Evolutionary conservation across 1,140 invertebrate species (phyloP).

Genomic region (Chrysoperla carnea): DNA sequence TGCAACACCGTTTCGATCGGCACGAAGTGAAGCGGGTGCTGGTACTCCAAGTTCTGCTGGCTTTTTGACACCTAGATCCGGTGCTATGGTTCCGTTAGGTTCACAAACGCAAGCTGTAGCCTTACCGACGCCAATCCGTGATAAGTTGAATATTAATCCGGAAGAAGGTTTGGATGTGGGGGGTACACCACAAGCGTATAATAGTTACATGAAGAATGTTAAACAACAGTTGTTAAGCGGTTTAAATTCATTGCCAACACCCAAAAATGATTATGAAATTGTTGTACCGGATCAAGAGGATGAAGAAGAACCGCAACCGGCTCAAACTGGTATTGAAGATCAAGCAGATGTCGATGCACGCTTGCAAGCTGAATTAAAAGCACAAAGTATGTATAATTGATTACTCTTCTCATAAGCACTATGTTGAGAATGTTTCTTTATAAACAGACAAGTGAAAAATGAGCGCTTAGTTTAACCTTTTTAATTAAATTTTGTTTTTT

Average conservation of each 20-base stretch:
- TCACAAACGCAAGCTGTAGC: constrained; percentile 11
- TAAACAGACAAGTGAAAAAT: too few relatives aligned
- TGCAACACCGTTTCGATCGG: constrained; percentile 73
- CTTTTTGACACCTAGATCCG: constrained; percentile 28
- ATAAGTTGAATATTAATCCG: constrained; percentile 90
- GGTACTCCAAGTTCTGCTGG: constrained; percentile 26
- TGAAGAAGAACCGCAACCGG: constrained; percentile 28
- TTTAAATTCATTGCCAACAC: constrained; percentile 64
- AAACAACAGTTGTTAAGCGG: constrained; percentile 59
- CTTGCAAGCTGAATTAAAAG: constrained; percentile 37
- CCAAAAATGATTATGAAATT: constrained; percentile 97
- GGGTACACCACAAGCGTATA: constrained; percentile 41
- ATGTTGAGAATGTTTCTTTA: too few relatives aligned
- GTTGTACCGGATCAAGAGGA: constrained; percentile 81
- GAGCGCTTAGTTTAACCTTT: too few relatives aligned
- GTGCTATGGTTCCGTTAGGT: constrained; percentile 20
- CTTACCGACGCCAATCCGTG: constrained; percentile 54
- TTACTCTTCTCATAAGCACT: constrained; percentile 3
- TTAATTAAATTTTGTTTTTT: too few relatives aligned
- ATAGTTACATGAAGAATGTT: constrained; percentile 39
- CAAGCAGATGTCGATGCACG: constrained; percentile 80
- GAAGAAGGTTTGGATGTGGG: constrained; percentile 55
- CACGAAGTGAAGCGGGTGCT: constrained; percentile 20
- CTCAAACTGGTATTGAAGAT: constrained; percentile 45
- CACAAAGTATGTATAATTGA: constrained; percentile 36